Evolutionary conservation across 1,140 invertebrate species (phyloP), one percentile per base, ranked within the genome.

Genomic region (Battus philenor): DNA sequence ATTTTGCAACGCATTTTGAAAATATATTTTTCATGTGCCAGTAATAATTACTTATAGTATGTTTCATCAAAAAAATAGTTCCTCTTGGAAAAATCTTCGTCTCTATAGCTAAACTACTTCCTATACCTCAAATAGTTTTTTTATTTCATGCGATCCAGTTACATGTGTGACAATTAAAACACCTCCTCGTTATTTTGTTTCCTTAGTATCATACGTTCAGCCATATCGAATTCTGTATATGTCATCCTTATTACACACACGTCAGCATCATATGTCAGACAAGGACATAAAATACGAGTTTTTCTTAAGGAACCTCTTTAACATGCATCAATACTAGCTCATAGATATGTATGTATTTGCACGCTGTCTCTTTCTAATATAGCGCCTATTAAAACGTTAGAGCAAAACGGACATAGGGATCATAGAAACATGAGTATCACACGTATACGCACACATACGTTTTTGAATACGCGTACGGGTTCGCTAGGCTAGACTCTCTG

Each of bases 401-500:
- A 68, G 31, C 32, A 65, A 60, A 63, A 54, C 30, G 59, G 61
- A 29, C 50, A 71, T 58, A 74, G 66, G 75, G 69, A 76, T 77
- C 59, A 68, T 73, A 73, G 68, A 68, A 63, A 68, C 68, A 50
- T 47, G 33, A 47, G 36, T 66, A 56, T 57, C 48, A 54, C 53
- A 52, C 66, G 63, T 41, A 59, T 55, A 61, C 59, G 61, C 72
- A 67, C 53, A 56, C 44, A 64, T 55, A 67, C 60, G 66, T 65
- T 56, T 68, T 54, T 60, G 64, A 64, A 70, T 60, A 59, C 49
- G 64, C 69, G 63, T 68, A 72, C 62, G 63, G 56, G 56, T 56
- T 59, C 44, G 62, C 67, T 58, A 68, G 58, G 41, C 57, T 68
- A 67, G 56, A 75, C 68, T 58, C 67, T 43, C 67, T 78, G 48